A percentile compares a stretch with the other conserved stretches of the same genome.
Conservation (phyloP, 2,797 vertebrate species). For the Prionace glauca region DNA sequence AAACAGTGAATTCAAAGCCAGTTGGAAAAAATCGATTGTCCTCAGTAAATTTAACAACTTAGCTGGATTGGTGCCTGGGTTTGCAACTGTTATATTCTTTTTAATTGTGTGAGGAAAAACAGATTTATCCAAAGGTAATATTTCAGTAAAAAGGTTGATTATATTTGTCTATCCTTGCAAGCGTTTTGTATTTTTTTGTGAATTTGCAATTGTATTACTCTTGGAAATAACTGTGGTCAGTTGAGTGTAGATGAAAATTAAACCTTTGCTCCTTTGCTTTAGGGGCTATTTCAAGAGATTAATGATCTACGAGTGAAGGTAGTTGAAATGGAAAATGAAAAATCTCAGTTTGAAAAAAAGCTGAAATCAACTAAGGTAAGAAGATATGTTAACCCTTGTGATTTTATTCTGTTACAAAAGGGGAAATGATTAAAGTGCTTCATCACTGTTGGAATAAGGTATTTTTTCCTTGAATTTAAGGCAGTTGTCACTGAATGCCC, state of each 20-base stretch:
- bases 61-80: neutral
- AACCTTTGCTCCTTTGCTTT: constrained; percentile 38
- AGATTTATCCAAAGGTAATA: neutral
- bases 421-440: neutral
- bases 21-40: neutral
- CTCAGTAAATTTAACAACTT: neutral
- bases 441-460: too few species aligned
- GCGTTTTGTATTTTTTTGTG: neutral
- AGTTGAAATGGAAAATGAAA: constrained; percentile 83
- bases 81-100: neutral
- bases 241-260: neutral
- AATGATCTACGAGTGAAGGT: constrained; percentile 79
- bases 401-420: neutral
- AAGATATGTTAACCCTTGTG: neutral
- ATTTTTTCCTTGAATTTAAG: neutral
- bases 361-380: constrained; percentile 91
- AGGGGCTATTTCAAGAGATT: constrained; percentile 89
- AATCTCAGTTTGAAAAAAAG: constrained; percentile 89
- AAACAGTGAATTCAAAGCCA: neutral
- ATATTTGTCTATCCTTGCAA: neutral
- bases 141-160: neutral
- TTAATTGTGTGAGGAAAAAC: neutral
- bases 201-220: neutral
- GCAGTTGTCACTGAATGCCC: neutral
- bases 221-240: neutral